Base-by-base conservation (phyloP, 2,888 invertebrate genomes). In the Shargacucullia verbasci region DNA sequence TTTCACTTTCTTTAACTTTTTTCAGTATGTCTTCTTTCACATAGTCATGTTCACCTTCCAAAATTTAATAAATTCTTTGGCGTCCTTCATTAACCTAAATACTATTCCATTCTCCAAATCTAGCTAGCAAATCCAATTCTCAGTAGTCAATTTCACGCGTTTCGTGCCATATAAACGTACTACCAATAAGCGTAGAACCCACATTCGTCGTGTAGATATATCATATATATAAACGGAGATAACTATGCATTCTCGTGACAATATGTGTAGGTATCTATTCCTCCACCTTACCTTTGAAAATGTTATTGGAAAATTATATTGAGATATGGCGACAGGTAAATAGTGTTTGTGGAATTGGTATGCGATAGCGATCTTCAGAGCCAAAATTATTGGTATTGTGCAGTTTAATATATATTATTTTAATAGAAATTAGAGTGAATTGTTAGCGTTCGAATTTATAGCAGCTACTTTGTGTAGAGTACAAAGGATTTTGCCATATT, bases 261-360 rank as follows among this genome's bases (percentile, higher is more conserved):
- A 64, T 70, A 65, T 70, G 49, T 67, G 66, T 65, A 49, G 41
- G 27, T 61, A 58, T 65, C 59, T n/a, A n/a, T n/a, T n/a, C n/a
- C n/a, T n/a, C n/a, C n/a, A 59, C 59, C 66, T 53, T 57, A 53
- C 37, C 50, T 58, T 50, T 63, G 68, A 74, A 73, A 68, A 63
- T 71, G 73, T 78, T 77, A 81, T 81, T 81, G 78, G 76, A 70
- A 74, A 76, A 76, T 74, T 72, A 68, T 66, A 68, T 63, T 71
- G 76, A 79, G 75, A 76, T 69, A 79, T 70, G 65, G 68, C 41
- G 72, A 74, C 73, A 73, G 59, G 65, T 70, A 73, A 73, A 77
- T 78, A 62, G 63, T 67, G 71, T 72, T 71, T 70, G 64, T 62
- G 55, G 62, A 74, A 77, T 73, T 65, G 72, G 61, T 65, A 25